Evolutionary conservation across 2,888 invertebrate genomes (phyloP).

Genomic region (Zaprionus obscuricornis): DNA sequence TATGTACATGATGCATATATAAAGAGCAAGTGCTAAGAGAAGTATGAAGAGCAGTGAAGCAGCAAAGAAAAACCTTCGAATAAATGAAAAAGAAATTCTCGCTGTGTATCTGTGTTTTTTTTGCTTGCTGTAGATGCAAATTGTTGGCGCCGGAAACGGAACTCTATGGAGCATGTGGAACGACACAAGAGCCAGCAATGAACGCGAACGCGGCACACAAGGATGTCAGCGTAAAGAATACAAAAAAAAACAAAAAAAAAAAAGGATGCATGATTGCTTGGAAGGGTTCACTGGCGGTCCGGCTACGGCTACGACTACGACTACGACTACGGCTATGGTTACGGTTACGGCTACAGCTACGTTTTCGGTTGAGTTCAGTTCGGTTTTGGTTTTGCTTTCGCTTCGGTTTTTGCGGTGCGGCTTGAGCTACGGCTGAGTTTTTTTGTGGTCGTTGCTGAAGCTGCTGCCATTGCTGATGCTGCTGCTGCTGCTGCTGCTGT

Average conservation of each 20-base stretch:
- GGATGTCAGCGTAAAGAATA: slow-evolving; percentile 48
- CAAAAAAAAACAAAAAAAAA: too few species aligned
- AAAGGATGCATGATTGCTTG: slow-evolving; percentile 73
- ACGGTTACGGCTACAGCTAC: too few species aligned
- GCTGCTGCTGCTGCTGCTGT: slow-evolving; percentile 24
- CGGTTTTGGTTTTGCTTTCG: too few species aligned
- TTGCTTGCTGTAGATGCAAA: slow-evolving; percentile 64
- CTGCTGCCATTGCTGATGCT: slow-evolving; percentile 14
- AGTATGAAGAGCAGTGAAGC: background rate
- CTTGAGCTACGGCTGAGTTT: slow-evolving; percentile 17
- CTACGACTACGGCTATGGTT: too few species aligned
- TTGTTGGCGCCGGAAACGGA: slow-evolving; percentile 76
- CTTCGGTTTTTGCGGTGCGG: too few species aligned
- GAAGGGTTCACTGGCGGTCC: slow-evolving; percentile 30
- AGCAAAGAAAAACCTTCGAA: slow-evolving; percentile 50
- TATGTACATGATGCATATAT: slow-evolving; percentile 14
- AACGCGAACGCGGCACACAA: background rate
- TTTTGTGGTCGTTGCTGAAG: slow-evolving; percentile 49
- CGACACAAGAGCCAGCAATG: background rate
- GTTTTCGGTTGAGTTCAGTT: too few species aligned
- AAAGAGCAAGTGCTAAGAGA: background rate
- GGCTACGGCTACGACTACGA: too few species aligned
- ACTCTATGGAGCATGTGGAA: slow-evolving; percentile 48
- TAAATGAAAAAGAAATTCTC: slow-evolving; percentile 74
- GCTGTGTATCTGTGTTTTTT: too few species aligned